Conservation (phyloP, 1,140 invertebrate species). For the Zeugodacus cucurbitae region DNA sequence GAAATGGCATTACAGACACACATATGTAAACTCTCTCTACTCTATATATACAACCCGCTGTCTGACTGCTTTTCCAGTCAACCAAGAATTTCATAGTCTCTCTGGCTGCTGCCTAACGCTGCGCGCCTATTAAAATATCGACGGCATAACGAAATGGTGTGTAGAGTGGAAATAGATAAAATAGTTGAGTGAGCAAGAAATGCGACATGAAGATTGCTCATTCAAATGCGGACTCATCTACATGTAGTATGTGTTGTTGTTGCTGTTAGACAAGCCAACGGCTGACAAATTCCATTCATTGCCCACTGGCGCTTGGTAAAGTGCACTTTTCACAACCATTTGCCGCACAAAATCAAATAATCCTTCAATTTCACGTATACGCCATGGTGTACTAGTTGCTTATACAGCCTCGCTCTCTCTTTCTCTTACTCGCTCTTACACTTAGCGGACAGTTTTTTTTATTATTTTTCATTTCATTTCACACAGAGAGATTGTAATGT, state of each 20-base stretch:
- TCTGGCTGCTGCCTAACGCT: not conserved
- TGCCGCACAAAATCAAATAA: slow-evolving; percentile 19
- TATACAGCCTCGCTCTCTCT: not conserved
- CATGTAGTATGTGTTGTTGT: too few species aligned
- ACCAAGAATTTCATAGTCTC: not conserved
- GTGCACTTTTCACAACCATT: slow-evolving; percentile 25
- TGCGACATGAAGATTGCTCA: not conserved
- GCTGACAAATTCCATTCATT: slow-evolving; percentile 22
- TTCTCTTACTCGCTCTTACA: not conserved
- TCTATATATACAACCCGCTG: not conserved
- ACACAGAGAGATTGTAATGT: not conserved
- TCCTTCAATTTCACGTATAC: slow-evolving; percentile 5
- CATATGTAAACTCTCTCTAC: not conserved
- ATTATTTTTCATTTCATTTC: not conserved
- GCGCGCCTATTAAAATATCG: not conserved
- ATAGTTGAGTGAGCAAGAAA: not conserved
- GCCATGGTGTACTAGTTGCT: not conserved
- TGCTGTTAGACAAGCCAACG: not conserved
- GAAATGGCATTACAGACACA: not conserved
- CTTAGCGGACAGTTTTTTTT: not conserved
- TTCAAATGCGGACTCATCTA: not conserved
- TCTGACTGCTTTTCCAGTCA: not conserved
- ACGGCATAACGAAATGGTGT: not conserved
- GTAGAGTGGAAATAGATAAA: not conserved
- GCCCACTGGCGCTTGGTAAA: slow-evolving; percentile 11